Percentiles rank a stretch among this genome's conserved stretches.
These are phyloP conservation scores for Cheilosia variabilis DNA, from an alignment of 2,888 invertebrate genomes.

Conservation along the genomic window DNA sequence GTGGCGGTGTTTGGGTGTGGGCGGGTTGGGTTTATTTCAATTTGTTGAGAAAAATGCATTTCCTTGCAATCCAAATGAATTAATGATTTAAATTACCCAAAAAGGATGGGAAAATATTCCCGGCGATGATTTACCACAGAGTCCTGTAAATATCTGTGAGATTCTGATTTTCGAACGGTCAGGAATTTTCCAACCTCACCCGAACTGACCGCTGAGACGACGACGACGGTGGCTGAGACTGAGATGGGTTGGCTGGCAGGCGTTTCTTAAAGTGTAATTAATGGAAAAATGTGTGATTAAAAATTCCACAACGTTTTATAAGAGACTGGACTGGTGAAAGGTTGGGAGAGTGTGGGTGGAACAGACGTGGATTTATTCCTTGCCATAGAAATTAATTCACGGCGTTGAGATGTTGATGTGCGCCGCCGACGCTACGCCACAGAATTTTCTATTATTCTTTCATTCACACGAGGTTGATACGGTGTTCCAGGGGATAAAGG, in stretches of 20 bases:
- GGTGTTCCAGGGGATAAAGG: conserved; percentile 31
- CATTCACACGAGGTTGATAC: conserved; percentile 1
- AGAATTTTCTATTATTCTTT: conserved; percentile 52
- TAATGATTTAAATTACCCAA: conserved; percentile 5
- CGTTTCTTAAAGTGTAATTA: conserved; percentile 79
- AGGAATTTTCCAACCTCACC: conserved; percentile 10
- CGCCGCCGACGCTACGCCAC: conserved; percentile 27
- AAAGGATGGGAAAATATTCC: conserved; percentile 7
- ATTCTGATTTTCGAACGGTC: conserved; percentile 26
- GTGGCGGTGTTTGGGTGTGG: not conserved
- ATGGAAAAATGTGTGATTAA: conserved; percentile 83
- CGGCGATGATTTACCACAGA: conserved; percentile 36
- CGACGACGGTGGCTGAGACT: not conserved
- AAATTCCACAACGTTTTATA: conserved; percentile 78
- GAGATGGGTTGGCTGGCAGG: conserved; percentile 39
- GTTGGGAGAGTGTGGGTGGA: not conserved
- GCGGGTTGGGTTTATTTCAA: conserved; percentile 3
- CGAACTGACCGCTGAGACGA: conserved; percentile 28
- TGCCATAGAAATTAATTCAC: conserved; percentile 67
- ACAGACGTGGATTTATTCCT: conserved; percentile 61
- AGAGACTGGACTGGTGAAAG: not conserved
- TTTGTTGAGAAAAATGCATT: conserved; percentile 31
- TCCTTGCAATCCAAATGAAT: conserved; percentile 12
- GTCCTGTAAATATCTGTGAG: conserved; percentile 20
- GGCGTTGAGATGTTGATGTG: conserved; percentile 24